Percentiles rank a stretch among this genome's conserved stretches.
Evolutionary conservation across 2,113 vertebrate species (phyloP).

Genomic region (Acinonyx jubatus): DNA sequence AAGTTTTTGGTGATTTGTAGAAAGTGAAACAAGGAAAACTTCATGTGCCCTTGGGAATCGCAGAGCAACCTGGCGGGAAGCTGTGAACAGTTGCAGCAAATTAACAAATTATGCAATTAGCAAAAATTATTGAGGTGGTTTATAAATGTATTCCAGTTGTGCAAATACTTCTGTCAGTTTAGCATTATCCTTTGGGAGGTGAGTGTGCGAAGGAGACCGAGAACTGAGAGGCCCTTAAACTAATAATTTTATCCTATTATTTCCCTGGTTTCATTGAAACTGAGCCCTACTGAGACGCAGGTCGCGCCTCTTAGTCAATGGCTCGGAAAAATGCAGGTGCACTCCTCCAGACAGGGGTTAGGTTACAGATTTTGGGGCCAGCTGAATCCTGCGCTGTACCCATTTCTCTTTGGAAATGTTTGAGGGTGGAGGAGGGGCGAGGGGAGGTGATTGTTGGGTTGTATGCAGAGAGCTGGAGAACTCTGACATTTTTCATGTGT

Average conservation of each 20-base stretch:
- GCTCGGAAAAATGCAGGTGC: constrained; percentile 63
- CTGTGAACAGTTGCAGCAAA: constrained; percentile 55
- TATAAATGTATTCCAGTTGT: constrained; percentile 90
- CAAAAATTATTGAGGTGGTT: constrained; percentile 56
- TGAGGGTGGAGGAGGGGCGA: neutral
- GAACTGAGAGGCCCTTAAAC: constrained; percentile 56
- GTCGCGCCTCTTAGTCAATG: neutral
- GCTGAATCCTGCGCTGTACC: neutral
- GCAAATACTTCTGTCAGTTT: constrained; percentile 84
- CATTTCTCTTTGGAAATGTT: constrained; percentile 35
- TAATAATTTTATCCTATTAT: constrained; percentile 65
- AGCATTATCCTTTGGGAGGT: neutral
- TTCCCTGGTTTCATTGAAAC: constrained; percentile 64
- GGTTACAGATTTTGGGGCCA: neutral
- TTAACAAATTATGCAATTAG: constrained; percentile 58
- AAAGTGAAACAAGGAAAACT: neutral
- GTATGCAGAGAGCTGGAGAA: neutral
- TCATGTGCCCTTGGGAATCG: neutral
- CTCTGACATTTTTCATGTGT: neutral
- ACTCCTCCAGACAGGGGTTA: neutral
- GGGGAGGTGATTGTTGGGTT: neutral
- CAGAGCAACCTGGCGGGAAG: neutral
- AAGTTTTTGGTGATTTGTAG: neutral
- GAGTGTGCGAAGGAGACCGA: constrained; percentile 54
- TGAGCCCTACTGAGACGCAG: neutral